These are phyloP conservation scores for Bombylius major DNA, from an alignment of 2,888 invertebrate species.

Conservation along the genomic window DNA sequence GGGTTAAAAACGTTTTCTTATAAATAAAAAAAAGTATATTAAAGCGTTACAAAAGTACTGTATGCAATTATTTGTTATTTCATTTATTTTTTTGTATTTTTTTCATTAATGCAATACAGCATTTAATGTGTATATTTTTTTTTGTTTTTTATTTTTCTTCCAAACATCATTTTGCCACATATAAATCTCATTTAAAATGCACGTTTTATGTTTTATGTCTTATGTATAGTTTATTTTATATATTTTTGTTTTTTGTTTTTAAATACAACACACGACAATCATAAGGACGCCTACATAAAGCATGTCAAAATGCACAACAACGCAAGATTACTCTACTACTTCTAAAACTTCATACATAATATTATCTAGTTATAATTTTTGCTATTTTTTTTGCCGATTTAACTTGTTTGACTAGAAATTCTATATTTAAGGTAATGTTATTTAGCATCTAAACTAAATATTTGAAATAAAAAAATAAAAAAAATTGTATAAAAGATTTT, in stretches of 20 bases:
- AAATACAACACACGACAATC: not conserved
- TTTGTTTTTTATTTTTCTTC: not conserved
- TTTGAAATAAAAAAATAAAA: not conserved
- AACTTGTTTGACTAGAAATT: constrained; percentile 20
- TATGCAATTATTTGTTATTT: no score
- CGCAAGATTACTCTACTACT: no score
- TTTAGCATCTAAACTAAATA: constrained; percentile 8
- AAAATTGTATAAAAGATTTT: not conserved
- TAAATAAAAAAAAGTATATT: no score
- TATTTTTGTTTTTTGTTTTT: not conserved
- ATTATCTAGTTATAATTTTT: no score
- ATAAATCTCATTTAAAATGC: not conserved
- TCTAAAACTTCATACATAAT: no score
- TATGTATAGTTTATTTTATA: not conserved
- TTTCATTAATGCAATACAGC: no score
- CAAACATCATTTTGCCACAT: not conserved
- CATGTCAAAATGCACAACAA: constrained; percentile 14
- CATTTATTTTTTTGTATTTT: no score
- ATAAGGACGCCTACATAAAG: constrained; percentile 18
- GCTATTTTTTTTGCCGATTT: not conserved
- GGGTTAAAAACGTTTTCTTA: no score
- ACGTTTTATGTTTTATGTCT: not conserved
- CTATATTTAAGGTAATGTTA: constrained; percentile 14
- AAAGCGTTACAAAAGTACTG: no score
- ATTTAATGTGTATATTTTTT: no score